Conservation (phyloP, 2,797 vertebrate genomes). For the Tinamus major region DNA sequence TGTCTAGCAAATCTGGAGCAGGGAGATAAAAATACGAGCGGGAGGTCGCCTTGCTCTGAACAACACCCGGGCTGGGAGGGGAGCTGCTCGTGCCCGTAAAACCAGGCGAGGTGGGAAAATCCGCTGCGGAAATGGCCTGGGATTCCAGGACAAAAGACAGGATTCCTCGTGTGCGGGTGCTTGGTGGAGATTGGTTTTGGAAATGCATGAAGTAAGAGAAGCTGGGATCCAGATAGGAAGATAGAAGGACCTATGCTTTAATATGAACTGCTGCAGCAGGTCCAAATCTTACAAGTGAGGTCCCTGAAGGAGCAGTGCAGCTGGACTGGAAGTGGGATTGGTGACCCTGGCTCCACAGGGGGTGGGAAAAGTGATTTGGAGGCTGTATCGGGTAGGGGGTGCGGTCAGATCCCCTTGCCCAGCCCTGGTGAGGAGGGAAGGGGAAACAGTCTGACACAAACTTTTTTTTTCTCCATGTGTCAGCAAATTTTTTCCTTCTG, state of each 20-base stretch:
- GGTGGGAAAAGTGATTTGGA: neutral
- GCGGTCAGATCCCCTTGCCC: neutral
- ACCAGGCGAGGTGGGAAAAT: neutral
- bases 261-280: neutral
- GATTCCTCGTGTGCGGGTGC: too few relatives aligned
- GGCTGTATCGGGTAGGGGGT: neutral
- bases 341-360: neutral
- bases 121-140: neutral
- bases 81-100: neutral
- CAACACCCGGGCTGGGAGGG: neutral
- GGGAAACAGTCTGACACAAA: conserved; percentile 41
- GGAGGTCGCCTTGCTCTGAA: neutral
- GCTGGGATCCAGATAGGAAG: neutral
- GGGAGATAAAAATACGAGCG: neutral
- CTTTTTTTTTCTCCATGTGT: neutral
- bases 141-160: neutral
- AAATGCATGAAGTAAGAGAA: neutral
- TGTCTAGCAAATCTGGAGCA: neutral
- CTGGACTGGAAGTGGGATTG: neutral
- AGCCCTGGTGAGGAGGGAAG: neutral
- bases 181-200: too few relatives aligned
- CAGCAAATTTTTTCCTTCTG: conserved; percentile 48
- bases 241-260: neutral
- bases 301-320: neutral
- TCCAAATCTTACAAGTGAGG: too few relatives aligned